These are phyloP conservation scores for Melanotaenia duboulayi DNA, from an alignment of 2,113 vertebrate genomes.

Conservation along the genomic window DNA sequence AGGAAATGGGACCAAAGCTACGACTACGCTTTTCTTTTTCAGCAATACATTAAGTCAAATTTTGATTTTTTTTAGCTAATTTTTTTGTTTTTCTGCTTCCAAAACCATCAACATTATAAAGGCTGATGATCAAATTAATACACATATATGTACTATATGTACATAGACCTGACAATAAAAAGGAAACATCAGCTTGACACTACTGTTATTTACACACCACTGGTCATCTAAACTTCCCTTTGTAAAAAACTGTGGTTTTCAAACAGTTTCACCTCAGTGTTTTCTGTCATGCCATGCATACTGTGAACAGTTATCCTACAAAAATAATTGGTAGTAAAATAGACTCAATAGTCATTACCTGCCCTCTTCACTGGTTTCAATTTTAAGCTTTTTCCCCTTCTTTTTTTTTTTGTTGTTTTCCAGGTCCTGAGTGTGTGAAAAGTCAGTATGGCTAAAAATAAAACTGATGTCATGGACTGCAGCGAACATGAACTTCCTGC, in stretches of 20 bases:
- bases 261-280: constrained; percentile 55
- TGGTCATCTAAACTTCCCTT: constrained; percentile 62
- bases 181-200: too few relatives aligned
- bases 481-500: constrained; percentile 41
- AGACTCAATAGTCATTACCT: constrained; percentile 45
- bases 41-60: constrained; percentile 10
- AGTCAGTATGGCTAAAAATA: constrained; percentile 50
- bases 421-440: constrained; percentile 64
- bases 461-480: constrained; percentile 47
- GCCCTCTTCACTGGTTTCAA: constrained; percentile 39
- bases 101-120: constrained; percentile 60
- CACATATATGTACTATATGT: constrained; percentile 45
- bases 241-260: constrained; percentile 57
- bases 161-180: constrained; percentile 36
- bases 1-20: constrained; percentile 50
- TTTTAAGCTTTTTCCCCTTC: constrained; percentile 36
- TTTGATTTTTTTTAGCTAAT: background rate
- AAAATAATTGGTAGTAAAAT: constrained; percentile 76
- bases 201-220: constrained; percentile 63
- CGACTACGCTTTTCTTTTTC: constrained; percentile 19
- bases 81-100: constrained; percentile 39
- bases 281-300: constrained; percentile 27
- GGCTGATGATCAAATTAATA: constrained; percentile 48
- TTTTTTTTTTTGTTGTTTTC: constrained; percentile 6
- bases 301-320: constrained; percentile 35